Percentiles rank a stretch among this genome's conserved stretches.
phyloP scores from a whole-genome alignment of 2,797 vertebrate genomes.

The Passerculus sandwichensis region DNA sequence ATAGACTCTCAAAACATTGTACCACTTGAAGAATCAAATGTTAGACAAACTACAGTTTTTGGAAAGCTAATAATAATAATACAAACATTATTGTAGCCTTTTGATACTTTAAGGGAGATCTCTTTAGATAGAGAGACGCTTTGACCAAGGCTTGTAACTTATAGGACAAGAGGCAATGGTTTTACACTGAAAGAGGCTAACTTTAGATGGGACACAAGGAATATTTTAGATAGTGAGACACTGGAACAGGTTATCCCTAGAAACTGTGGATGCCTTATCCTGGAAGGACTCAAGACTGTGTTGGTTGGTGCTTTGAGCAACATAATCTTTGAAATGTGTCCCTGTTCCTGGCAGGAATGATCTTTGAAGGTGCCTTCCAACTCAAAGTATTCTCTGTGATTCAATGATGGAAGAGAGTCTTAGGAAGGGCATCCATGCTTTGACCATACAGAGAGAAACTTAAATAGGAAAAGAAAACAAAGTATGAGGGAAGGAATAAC shows the following conservation, averaged over 20 bases:
- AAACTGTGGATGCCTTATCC: neutral
- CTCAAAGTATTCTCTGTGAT: neutral
- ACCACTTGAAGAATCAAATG: neutral
- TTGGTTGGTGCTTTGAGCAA: rapidly evolving
- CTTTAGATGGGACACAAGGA: neutral
- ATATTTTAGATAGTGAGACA: neutral
- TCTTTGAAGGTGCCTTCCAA: neutral
- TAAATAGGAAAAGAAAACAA: neutral
- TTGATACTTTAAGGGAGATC: neutral
- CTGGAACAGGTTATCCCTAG: neutral
- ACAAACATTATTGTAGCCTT: neutral
- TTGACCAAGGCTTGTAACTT: neutral
- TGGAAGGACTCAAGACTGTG: neutral
- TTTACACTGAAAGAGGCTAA: neutral
- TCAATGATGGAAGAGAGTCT: neutral
- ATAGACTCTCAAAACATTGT: neutral
- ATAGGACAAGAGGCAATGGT: neutral
- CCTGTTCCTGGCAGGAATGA: neutral
- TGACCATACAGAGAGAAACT: neutral
- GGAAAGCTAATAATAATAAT: neutral
- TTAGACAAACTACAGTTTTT: neutral
- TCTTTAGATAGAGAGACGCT: neutral
- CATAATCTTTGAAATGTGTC: neutral
- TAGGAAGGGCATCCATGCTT: neutral
- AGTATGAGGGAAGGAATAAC: neutral